Base-by-base conservation (phyloP, 1,140 invertebrate species). In the Procambarus clarkii region DNA sequence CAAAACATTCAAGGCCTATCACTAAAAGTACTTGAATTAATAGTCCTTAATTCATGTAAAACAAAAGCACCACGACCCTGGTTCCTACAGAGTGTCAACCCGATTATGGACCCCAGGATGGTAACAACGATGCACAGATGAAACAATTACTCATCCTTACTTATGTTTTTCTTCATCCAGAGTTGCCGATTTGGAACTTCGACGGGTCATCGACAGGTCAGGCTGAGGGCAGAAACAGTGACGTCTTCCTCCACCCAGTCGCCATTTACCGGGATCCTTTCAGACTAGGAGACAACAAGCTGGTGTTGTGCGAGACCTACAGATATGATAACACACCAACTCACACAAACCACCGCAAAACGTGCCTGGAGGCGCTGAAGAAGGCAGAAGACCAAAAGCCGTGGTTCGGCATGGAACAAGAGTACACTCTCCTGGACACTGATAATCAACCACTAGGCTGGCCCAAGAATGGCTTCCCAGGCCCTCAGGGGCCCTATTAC, bases 261-360 rank as follows among this genome's bases (percentile, higher is more conserved):
- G 97, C 96, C 7, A 96, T 99, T 69, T 99, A 98, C 95, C 97
- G 96, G 85, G 99, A 99, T 94, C 99, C 98, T 0, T 99, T 99
- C 95, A 95, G 97, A 0, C 95, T 97, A 15, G 98, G 97, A 50
- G 97, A 98, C 94, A 98, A 99, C 94, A 97, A 97, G 93, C 95
- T 99, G 7, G 97, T 99, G 0, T 96, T 99, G 92, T 99, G 98
- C 94, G 97, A 97, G 92, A 97, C 97, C 1, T 97, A 96, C 94
- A 89, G 84, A 58, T 54, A 89, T 54, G 84, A 89, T 50, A 76
- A 84, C n/a, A 92, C 50, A 34, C 93, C 93, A 46, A 45, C 92
- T 94, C 95, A 95, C 58, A 97, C 97, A 8, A 99, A 99, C 94
- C 95, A 98, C 91, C 96, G 98, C 71, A 94, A 96, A 84, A 94